A percentile compares a stretch with the other conserved stretches of the same genome.
These are phyloP conservation scores for Tapirus indicus DNA, from an alignment of 2,797 vertebrate genomes.

Conservation along the genomic window DNA sequence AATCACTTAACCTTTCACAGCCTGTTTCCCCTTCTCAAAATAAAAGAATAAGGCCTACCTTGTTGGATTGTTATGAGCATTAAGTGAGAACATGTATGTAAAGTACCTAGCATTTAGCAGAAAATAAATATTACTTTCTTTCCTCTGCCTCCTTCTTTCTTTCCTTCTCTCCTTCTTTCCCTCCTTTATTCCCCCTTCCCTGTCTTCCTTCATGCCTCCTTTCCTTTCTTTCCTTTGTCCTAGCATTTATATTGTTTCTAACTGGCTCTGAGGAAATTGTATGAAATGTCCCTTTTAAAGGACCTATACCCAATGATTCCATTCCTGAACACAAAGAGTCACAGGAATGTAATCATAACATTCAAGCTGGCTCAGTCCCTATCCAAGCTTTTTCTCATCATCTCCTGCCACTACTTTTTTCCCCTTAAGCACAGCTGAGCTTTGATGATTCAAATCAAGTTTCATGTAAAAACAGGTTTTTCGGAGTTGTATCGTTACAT, in stretches of 20 bases:
- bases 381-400: constrained; percentile 15
- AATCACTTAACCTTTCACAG: background rate
- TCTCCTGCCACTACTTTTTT: background rate
- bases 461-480: constrained; percentile 56
- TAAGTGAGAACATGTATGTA: background rate
- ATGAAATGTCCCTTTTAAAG: constrained; percentile 33
- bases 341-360: background rate
- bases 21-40: background rate
- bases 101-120: background rate
- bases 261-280: background rate
- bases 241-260: background rate
- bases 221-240: background rate
- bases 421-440: background rate
- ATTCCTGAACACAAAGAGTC: constrained; percentile 31
- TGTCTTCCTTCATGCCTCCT: background rate
- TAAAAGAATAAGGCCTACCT: background rate
- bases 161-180: background rate
- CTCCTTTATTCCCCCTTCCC: background rate
- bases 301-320: background rate
- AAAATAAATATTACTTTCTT: constrained; percentile 33
- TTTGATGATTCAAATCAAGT: constrained; percentile 70
- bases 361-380: background rate
- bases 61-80: background rate
- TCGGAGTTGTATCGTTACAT: constrained; percentile 6
- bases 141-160: background rate